Percentiles rank a stretch among this genome's conserved stretches.
Conservation (phyloP, 2,888 invertebrate species). For the Electrophaes corylata region DNA sequence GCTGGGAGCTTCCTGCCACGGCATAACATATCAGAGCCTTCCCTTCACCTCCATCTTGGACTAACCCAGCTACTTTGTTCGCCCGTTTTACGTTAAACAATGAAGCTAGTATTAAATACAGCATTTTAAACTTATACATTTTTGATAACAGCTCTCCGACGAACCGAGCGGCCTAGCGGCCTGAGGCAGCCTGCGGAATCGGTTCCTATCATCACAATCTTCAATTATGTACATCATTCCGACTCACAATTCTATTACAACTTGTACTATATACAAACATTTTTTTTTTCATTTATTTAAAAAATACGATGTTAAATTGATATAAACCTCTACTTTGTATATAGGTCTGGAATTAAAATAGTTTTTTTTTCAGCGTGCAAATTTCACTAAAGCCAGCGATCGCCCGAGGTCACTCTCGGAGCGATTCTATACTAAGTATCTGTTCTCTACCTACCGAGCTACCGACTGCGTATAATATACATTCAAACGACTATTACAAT, state of each 20-base stretch:
- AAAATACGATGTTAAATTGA: conserved; percentile 81
- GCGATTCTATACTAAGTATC: conserved; percentile 60
- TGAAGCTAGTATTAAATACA: conserved; percentile 76
- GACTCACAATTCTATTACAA: conserved; percentile 75
- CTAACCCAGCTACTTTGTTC: conserved; percentile 72
- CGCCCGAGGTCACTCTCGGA: conserved; percentile 63
- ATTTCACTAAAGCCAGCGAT: conserved; percentile 76
- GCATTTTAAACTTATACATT: conserved; percentile 68
- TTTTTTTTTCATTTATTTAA: conserved; percentile 66
- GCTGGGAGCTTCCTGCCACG: conserved; percentile 57
- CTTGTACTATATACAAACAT: conserved; percentile 84
- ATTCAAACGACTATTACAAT: conserved; percentile 55
- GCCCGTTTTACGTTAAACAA: conserved; percentile 66
- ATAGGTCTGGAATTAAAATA: conserved; percentile 81
- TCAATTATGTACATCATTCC: conserved; percentile 76
- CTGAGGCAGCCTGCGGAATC: conserved; percentile 56
- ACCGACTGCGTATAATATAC: conserved; percentile 58
- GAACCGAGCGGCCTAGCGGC: conserved; percentile 40
- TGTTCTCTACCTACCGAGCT: conserved; percentile 51
- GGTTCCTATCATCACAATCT: conserved; percentile 64
- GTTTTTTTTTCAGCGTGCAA: conserved; percentile 75
- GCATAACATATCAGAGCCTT: conserved; percentile 55
- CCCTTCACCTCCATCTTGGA: conserved; percentile 43
- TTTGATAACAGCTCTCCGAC: conserved; percentile 56
- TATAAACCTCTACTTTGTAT: conserved; percentile 76